Percentiles rank a stretch among this genome's conserved stretches.
phyloP scores from a whole-genome alignment of 2,888 invertebrate genomes.

The Stenchaetothrips biformis region DNA sequence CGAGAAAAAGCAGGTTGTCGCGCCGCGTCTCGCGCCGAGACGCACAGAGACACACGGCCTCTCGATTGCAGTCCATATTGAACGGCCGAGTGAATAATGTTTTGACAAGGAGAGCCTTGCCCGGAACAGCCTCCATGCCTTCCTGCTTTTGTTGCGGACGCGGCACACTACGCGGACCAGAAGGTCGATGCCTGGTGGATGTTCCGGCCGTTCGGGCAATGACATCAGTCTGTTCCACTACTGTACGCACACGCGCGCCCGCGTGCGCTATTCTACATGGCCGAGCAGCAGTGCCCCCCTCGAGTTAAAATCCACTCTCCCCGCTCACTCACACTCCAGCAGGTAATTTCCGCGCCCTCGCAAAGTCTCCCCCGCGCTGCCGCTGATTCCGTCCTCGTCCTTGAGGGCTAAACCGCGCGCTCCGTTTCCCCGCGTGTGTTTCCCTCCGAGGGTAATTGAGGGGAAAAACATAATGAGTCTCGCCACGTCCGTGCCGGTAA shows the following conservation, averaged over 20 bases:
- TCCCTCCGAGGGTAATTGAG: background rate
- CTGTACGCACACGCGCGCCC: background rate
- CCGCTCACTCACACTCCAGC: too few species aligned
- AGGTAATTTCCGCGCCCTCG: background rate
- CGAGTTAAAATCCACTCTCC: too few species aligned
- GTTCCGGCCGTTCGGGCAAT: background rate
- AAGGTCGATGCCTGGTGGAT: constrained; percentile 2
- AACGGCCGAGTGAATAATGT: too few species aligned
- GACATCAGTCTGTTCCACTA: background rate
- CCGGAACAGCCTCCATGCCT: background rate
- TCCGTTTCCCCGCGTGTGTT: background rate
- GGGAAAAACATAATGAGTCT: background rate
- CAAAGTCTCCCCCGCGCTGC: background rate
- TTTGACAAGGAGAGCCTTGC: too few species aligned
- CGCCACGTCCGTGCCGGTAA: too few species aligned
- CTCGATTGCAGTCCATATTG: too few species aligned
- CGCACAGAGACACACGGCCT: too few species aligned
- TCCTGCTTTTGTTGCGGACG: constrained; percentile 1
- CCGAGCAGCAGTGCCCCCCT: too few species aligned
- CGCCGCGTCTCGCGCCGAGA: too few species aligned
- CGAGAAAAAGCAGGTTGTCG: too few species aligned
- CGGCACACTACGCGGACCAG: background rate
- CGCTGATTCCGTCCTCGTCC: background rate
- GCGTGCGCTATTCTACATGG: background rate
- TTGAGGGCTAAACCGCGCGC: background rate